phyloP scores from a whole-genome alignment of 2,797 vertebrate genomes.

The Pteronotus mesoamericanus region DNA sequence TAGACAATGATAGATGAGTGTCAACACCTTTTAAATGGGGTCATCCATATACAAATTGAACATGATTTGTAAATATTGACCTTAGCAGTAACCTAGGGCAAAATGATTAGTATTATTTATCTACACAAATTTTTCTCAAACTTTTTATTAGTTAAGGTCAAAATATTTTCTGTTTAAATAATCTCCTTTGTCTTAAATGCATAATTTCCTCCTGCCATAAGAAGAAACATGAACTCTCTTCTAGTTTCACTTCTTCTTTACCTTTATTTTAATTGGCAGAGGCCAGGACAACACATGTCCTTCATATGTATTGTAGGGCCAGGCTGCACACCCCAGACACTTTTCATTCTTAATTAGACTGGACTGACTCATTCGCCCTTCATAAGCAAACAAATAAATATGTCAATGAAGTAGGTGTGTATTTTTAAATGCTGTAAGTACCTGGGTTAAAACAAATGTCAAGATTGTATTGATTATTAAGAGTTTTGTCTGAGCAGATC shows the following conservation, averaged over 20 bases:
- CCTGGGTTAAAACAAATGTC: slow-evolving; percentile 46
- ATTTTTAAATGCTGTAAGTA: slow-evolving; percentile 17
- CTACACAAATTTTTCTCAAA: not conserved
- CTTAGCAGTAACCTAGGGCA: not conserved
- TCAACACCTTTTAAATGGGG: slow-evolving; percentile 11
- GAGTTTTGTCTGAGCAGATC: slow-evolving; percentile 41
- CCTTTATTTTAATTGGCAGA: not conserved
- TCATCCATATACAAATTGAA: not conserved
- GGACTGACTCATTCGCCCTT: slow-evolving; percentile 10
- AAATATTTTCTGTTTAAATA: slow-evolving; percentile 1
- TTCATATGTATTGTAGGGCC: not conserved
- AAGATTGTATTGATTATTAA: not conserved
- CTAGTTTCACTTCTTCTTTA: not conserved
- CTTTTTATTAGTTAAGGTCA: slow-evolving; percentile 12
- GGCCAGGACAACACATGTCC: not conserved
- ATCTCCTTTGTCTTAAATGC: slow-evolving; percentile 9
- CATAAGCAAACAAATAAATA: slow-evolving; percentile 45
- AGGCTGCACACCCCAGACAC: not conserved
- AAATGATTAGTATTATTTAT: not conserved
- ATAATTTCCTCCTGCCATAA: not conserved
- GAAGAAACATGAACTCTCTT: not conserved
- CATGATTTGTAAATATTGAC: not conserved
- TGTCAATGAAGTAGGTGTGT: not conserved
- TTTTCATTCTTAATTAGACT: slow-evolving; percentile 7
- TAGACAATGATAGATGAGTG: not conserved